phyloP scores from a whole-genome alignment of 64 coral and sea anemone species.

The Pocillopora verrucosa region DNA sequence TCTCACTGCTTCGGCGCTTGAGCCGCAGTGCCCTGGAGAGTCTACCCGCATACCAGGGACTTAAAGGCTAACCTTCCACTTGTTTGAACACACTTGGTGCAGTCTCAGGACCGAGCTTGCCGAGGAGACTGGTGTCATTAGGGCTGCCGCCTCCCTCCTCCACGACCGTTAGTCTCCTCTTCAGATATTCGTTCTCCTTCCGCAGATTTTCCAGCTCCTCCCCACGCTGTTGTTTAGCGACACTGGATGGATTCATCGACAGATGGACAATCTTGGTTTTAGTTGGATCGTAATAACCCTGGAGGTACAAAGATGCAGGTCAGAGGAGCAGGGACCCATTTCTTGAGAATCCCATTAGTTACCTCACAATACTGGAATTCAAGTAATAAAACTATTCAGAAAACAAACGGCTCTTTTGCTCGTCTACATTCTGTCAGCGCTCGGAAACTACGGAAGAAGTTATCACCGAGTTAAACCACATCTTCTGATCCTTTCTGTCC shows the following conservation, averaged over 20 bases:
- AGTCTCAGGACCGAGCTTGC: conserved; percentile 43
- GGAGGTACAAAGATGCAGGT: not conserved
- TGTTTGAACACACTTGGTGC: conserved; percentile 58
- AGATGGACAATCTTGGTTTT: conserved; percentile 93
- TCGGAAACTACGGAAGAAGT: no score
- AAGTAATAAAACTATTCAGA: no score
- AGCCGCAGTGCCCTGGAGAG: not conserved
- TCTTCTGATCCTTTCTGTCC: no score
- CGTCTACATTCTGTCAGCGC: no score
- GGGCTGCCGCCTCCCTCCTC: conserved; percentile 60
- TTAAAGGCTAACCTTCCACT: conserved; percentile 52
- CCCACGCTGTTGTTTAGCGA: conserved; percentile 65
- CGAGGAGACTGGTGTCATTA: not conserved
- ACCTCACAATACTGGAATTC: no score
- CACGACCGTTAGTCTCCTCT: conserved; percentile 53
- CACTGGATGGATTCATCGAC: conserved; percentile 81
- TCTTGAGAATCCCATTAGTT: no score
- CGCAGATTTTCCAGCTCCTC: conserved; percentile 74
- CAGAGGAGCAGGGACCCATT: not conserved
- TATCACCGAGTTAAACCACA: no score
- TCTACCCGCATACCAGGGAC: not conserved
- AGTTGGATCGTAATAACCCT: conserved; percentile 91
- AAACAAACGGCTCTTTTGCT: no score
- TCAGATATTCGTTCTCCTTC: conserved; percentile 78
- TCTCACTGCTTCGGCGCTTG: no score